Evolutionary conservation across 2,888 invertebrate species (phyloP).

Genomic region (Lathronympha strigana): DNA sequence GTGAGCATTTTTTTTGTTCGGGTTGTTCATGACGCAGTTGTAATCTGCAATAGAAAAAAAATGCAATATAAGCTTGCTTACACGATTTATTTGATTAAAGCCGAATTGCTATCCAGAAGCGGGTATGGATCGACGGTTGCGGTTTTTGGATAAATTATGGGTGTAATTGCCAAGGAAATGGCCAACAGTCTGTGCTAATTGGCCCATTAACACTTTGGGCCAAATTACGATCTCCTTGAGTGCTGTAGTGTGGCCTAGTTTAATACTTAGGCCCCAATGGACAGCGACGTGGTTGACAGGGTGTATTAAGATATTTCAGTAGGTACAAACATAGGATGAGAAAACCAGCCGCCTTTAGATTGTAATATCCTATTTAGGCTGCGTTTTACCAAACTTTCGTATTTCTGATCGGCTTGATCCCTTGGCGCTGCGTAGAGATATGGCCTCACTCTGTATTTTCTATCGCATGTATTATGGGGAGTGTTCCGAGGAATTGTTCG

Average conservation of each 20-base stretch:
- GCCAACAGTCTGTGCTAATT: constrained; percentile 46
- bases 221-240: constrained; percentile 46
- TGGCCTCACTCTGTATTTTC: too few relatives aligned
- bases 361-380: too few relatives aligned
- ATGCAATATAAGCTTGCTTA: constrained; percentile 24
- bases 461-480: too few relatives aligned
- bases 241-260: constrained; percentile 42
- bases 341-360: too few relatives aligned
- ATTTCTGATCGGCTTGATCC: too few relatives aligned
- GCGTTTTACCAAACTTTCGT: too few relatives aligned
- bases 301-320: neutral
- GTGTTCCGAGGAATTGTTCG: too few relatives aligned
- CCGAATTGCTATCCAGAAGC: constrained; percentile 39
- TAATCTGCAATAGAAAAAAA: constrained; percentile 5
- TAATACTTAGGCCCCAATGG: neutral
- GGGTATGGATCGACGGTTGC: constrained; percentile 42
- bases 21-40: neutral
- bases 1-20: neutral
- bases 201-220: constrained; percentile 46
- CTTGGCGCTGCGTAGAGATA: too few relatives aligned
- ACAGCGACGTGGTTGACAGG: constrained; percentile 6
- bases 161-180: constrained; percentile 45
- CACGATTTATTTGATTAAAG: constrained; percentile 35
- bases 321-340: too few relatives aligned
- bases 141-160: constrained; percentile 45